Evolutionary conservation across 2,888 invertebrate species (phyloP).

Genomic region (Troilus luridus): DNA sequence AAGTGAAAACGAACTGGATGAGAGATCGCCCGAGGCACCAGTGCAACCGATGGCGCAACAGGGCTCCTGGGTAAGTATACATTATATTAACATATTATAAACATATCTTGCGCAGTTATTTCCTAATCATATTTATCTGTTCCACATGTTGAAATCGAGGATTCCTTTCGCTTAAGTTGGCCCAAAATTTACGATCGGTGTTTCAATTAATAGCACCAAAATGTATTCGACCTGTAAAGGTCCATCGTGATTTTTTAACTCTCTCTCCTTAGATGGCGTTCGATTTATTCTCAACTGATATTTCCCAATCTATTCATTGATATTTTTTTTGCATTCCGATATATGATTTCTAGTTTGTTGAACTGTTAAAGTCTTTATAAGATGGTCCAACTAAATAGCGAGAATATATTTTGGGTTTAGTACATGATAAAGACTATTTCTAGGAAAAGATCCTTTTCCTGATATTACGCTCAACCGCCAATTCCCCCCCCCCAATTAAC

Average conservation of each 20-base stretch:
- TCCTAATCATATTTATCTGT: neutral
- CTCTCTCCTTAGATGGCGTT: neutral
- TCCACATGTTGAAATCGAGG: neutral
- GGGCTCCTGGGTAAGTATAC: slow-evolving; percentile 26
- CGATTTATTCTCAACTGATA: no score
- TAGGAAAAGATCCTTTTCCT: no score
- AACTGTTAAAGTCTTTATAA: no score
- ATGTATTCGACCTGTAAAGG: neutral
- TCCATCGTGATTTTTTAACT: neutral
- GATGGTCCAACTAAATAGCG: no score
- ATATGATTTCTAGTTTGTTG: no score
- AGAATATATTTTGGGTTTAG: no score
- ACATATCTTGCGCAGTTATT: neutral
- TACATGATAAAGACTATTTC: no score
- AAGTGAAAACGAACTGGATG: slow-evolving; percentile 29
- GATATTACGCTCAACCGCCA: no score
- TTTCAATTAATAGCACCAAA: neutral
- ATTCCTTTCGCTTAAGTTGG: neutral
- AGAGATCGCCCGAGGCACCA: neutral
- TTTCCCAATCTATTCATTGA: no score
- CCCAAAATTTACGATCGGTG: neutral
- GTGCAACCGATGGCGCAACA: neutral
- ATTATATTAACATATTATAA: slow-evolving; percentile 8
- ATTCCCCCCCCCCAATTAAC: no score
- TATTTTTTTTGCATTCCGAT: no score